These are phyloP conservation scores for Chrysotoxum bicinctum DNA, from an alignment of 2,888 invertebrate genomes.

Conservation along the genomic window DNA sequence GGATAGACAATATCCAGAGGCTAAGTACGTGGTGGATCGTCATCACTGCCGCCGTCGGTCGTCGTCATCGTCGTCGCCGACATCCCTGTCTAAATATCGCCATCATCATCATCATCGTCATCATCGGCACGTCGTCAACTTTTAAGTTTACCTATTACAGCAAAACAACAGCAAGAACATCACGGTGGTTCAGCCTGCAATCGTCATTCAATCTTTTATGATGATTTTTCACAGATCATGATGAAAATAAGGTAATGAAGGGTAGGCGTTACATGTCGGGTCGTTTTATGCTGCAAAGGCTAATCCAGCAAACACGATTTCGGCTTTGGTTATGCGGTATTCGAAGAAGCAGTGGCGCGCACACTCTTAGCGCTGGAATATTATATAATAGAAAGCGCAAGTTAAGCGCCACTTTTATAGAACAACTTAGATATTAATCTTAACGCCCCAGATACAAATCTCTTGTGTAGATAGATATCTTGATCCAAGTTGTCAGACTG, in stretches of 20 bases:
- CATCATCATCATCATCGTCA: constrained; percentile 31
- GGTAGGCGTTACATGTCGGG: constrained; percentile 75
- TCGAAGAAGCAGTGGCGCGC: constrained; percentile 26
- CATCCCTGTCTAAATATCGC: constrained; percentile 25
- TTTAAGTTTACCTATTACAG: constrained; percentile 11
- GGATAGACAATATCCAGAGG: constrained; percentile 68
- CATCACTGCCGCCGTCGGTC: constrained; percentile 2
- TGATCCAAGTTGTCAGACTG: constrained; percentile 36
- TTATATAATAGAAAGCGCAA: constrained; percentile 56
- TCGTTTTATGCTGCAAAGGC: constrained; percentile 17
- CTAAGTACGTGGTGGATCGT: constrained; percentile 63
- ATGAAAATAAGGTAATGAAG: constrained; percentile 73
- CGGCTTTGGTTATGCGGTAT: neutral
- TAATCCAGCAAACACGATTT: constrained; percentile 28
- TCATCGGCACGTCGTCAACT: constrained; percentile 38
- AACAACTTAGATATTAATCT: constrained; percentile 58
- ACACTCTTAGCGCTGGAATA: neutral
- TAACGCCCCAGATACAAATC: constrained; percentile 10
- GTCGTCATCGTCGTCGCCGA: neutral
- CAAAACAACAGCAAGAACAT: neutral
- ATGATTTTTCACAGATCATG: constrained; percentile 72
- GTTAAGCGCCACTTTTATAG: constrained; percentile 61
- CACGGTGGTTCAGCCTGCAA: constrained; percentile 26
- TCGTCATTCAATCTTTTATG: constrained; percentile 66
- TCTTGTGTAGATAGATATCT: constrained; percentile 22